Evolutionary conservation across 2,113 vertebrate species (phyloP), one percentile per base, ranked within the genome.

Genomic region (Climacteris rufus): DNA sequence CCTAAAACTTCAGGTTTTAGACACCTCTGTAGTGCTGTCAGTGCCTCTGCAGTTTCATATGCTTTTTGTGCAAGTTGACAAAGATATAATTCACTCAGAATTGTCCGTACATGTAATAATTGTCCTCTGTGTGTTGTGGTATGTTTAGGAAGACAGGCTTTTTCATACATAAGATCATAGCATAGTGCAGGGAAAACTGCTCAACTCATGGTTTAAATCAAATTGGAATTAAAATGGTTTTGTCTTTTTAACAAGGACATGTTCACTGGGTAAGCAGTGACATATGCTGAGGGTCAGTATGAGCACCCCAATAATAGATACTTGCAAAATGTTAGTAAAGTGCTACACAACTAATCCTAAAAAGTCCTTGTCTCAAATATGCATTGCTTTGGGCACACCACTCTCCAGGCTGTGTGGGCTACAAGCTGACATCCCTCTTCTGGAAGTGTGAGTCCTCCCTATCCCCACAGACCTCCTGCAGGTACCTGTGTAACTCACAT

Each of bases 331-430:
- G 25, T 33, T 60, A 65, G 22, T 57, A 52, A 82, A 82, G 18
- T 63, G 4, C 57, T 37, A 20, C 15, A 64, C 59, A 75, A 57
- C 6, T 20, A 59, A 54, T 35, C 42, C 20, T 47, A 6, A 49
- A 6, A 33, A 28, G 15, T 54, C 69, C 20, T 30, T 15, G n/a
- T 5, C 47, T 66, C 28, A 37, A 20, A n/a, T 10, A 44, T 3
- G 2, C 39, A 4, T 0, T 4, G 37, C 37, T 77, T 42, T 30
- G 35, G 72, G 37, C 64, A 40, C 1, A 1, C 20, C 2, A 1
- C 31, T 53, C 39, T 15, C 5, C 30, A 40, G 63, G 33, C 13
- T 30, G 35, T 11, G 14, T 14, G 56, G 25, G 20, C 22, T 59
- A 45, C 20, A n/a, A 16, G 45, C 23, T 14, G 16, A 7, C 6